Evolutionary conservation across 2,797 vertebrate species (phyloP), one percentile per base, ranked within the genome.

Genomic region (Chaenodraco wilsoni): DNA sequence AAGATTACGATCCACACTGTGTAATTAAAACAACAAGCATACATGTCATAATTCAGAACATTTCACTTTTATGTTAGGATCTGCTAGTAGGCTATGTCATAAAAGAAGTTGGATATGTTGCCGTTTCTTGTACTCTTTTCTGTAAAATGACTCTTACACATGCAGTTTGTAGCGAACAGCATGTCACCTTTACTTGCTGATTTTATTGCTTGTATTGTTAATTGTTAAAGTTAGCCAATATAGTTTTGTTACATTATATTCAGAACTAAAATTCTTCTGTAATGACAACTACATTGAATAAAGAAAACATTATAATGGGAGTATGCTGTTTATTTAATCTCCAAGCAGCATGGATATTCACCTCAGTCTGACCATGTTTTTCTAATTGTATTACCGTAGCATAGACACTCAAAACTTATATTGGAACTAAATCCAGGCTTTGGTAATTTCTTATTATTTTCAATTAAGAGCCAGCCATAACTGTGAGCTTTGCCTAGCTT

Each of bases 21-120:
- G 37, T 66, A 60, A 71, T 81, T 72, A 73, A 66, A 74, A 69
- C 51, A 48, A 9, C 15, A 41, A 37, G 27, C n/a, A 43, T 41
- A 17, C 41, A 75, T 64, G 23, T 65, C 17, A 17, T 66, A 27
- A 65, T 45, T 16, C 19, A 48, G 4, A 54, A 23, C 40, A 54
- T 69, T 49, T 41, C 50, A 46, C 21, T 45, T 46, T 17, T 4
- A 54, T 66, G 17, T n/a, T 49, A 10, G 17, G 31, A 43, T 62
- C 16, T 64, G 17, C 56, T 10, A 31, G 48, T 57, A 23, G 23
- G 23, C 23, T 23, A 21, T 44, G 44, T 51, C 16, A 17, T 14
- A 50, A 72, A 43, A 31, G 9, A 40, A n/a, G 2, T 13, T 40
- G 46, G 1, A 21, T 16, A 2, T 51, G 4, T 15, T 1, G 9